Base-by-base conservation (phyloP, 2,113 vertebrate species). In the Pelodiscus sinensis region DNA sequence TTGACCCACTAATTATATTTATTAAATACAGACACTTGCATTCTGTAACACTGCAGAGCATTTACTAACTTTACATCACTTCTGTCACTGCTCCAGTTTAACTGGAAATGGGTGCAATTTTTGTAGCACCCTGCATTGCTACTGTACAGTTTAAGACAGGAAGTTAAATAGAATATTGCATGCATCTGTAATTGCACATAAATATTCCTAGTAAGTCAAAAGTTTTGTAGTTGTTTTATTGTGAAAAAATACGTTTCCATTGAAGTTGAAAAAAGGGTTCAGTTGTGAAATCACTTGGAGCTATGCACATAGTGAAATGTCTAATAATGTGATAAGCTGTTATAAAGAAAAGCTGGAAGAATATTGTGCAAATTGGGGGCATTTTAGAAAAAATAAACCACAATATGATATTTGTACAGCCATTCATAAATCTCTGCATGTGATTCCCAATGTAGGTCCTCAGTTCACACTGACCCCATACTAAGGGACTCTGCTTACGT, bases 401-500 rank as follows among this genome's bases (percentile, higher is more conserved):
- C 60, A 29, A 62, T 14, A 62, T 62, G 27, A 12, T 15, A 65
- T 65, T 65, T 65, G 29, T 65, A 15, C 29, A 65, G 29, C 14
- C 60, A 65, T 65, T 14, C 29, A 29, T 65, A 65, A 65, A 31
- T 65, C 29, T 15, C 60, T 31, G 60, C 13, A 15, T 65, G 12
- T 29, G 27, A 65, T 65, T 65, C 13, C 13, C 29, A 27, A 65
- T 6, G 13, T 31, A 15, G 60, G 14, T 29, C 60, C 29, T 65
- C 60, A 31, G 60, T 29, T 62, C 60, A 29, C 60, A 65, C 14
- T 65, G 29, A 16, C 31, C 29, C 60, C 60, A 31, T 31, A 15
- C 13, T 65, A 65, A 31, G 60, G 27, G 27, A 65, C 27, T 15
- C 12, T 29, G 82, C 90, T 86, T 95, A 85, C 93, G 89, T 95